phyloP scores from a whole-genome alignment of 2,113 vertebrate species.

The Aphelocoma coerulescens region DNA sequence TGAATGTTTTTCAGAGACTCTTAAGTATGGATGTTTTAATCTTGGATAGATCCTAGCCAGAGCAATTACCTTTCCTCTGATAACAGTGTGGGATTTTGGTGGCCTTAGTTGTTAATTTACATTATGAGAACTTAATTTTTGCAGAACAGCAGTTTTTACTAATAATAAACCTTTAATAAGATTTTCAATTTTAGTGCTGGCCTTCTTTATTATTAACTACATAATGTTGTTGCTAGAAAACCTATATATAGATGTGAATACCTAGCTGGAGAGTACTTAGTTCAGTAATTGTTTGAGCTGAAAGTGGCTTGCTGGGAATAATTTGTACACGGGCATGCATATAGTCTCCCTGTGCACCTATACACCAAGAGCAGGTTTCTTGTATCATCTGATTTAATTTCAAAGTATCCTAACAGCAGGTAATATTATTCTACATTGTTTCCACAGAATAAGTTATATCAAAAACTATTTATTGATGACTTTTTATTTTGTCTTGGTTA shows the following conservation, averaged over 20 bases:
- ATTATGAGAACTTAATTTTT: constrained; percentile 26
- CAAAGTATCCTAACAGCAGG: neutral
- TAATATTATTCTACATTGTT: constrained; percentile 37
- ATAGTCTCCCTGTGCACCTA: neutral
- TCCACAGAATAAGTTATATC: neutral
- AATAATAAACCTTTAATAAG: constrained; percentile 30
- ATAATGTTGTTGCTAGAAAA: constrained; percentile 5
- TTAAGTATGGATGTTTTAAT: neutral
- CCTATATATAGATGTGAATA: constrained; percentile 14
- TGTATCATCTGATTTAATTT: constrained; percentile 40
- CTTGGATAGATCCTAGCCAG: neutral
- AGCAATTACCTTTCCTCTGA: neutral
- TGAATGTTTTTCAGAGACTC: neutral
- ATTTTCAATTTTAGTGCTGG: constrained; percentile 9
- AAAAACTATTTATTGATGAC: constrained; percentile 63
- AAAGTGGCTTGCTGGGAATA: constrained; percentile 37
- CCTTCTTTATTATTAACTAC: neutral
- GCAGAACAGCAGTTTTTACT: neutral
- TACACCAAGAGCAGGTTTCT: neutral
- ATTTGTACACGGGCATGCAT: neutral
- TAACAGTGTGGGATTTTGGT: constrained; percentile 2
- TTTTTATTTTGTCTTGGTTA: constrained; percentile 59
- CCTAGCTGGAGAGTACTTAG: constrained; percentile 28
- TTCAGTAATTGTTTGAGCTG: constrained; percentile 41
- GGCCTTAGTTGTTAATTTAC: constrained; percentile 2